Base-by-base conservation (phyloP, 2,113 vertebrate genomes). In the Cyprinodon brontotheroides region DNA sequence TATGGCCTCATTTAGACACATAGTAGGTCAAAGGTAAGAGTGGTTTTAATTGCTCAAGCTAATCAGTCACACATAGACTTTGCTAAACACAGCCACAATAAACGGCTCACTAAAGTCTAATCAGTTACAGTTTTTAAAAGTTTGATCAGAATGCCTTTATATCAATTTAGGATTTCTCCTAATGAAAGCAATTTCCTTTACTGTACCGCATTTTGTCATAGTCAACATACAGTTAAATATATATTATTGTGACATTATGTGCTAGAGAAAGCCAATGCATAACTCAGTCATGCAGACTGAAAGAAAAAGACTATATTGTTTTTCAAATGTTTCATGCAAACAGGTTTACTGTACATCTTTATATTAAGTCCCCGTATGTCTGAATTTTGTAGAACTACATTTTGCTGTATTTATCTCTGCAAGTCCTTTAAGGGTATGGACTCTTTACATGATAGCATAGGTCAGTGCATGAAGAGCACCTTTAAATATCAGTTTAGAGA, bases 21-120 rank as follows among this genome's bases (percentile, higher is more conserved):
- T 72, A 77, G 15, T 36, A 77, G 80, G 80, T 43, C 68, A 80
- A 65, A 76, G 68, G 74, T 74, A 13, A 20, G 65, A 78, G 11
- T 84, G 72, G 75, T 63, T 45, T 87, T 86, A 89, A 92, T 87
- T 90, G 79, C 78, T 83, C 84, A 73, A 89, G 81, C 70, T 86
- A 89, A 92, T 91, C 87, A 84, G 70, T 73, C 61, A 81, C 68
- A 74, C 61, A 68, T 80, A 89, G 82, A 63, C 72, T 86, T 79
- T 83, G 67, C 59, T 74, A 59, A 63, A 79, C 11, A 78, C 38
- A 65, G 39, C 60, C 59, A 70, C 64, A 15, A 9, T 11, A 65
- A 62, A 83, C 48, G 8, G 7, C 20, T n/a, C 50, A 57, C 50
- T n/a, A 39, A 41, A 81, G 81, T 12, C 61, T 74, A 82, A 37